A percentile compares a stretch with the other conserved stretches of the same genome.
Evolutionary conservation across 1,140 invertebrate genomes (phyloP).

Genomic region (Drosophila equinoxialis): DNA sequence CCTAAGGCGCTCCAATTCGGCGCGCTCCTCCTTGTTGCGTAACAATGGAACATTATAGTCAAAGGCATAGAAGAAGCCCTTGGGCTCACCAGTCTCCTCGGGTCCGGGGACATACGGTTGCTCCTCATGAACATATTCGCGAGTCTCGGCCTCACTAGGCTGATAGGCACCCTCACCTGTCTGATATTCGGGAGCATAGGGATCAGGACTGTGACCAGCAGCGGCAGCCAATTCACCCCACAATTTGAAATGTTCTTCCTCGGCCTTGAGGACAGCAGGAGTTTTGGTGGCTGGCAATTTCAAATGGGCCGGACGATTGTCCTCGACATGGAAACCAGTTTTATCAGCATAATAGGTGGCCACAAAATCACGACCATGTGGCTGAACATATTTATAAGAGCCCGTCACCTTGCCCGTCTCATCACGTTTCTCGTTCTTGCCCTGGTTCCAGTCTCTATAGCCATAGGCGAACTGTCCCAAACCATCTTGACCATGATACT

Average conservation of each 20-base stretch:
- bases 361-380: slow-evolving; percentile 78
- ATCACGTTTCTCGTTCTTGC: slow-evolving; percentile 84
- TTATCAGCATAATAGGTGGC: slow-evolving; percentile 87
- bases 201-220: slow-evolving; percentile 83
- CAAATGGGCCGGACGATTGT: slow-evolving; percentile 86
- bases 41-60: slow-evolving; percentile 85
- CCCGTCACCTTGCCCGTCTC: slow-evolving; percentile 74
- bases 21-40: slow-evolving; percentile 79
- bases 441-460: slow-evolving; percentile 86
- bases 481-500: slow-evolving; percentile 87
- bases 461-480: slow-evolving; percentile 87
- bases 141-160: slow-evolving; percentile 61
- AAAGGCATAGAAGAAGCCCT: slow-evolving; percentile 88
- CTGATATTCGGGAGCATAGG: slow-evolving; percentile 80
- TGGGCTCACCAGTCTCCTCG: slow-evolving; percentile 85
- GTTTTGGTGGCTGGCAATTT: slow-evolving; percentile 85
- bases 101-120: slow-evolving; percentile 72
- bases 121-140: slow-evolving; percentile 73
- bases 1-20: slow-evolving; percentile 71
- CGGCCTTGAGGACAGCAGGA: slow-evolving; percentile 85
- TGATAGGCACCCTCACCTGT: slow-evolving; percentile 65
- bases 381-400: slow-evolving; percentile 81
- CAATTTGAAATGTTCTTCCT: slow-evolving; percentile 85
- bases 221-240: slow-evolving; percentile 86
- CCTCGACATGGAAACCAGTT: slow-evolving; percentile 87